Evolutionary conservation across 2,797 vertebrate genomes (phyloP).

Genomic region (Borostomias antarcticus): DNA sequence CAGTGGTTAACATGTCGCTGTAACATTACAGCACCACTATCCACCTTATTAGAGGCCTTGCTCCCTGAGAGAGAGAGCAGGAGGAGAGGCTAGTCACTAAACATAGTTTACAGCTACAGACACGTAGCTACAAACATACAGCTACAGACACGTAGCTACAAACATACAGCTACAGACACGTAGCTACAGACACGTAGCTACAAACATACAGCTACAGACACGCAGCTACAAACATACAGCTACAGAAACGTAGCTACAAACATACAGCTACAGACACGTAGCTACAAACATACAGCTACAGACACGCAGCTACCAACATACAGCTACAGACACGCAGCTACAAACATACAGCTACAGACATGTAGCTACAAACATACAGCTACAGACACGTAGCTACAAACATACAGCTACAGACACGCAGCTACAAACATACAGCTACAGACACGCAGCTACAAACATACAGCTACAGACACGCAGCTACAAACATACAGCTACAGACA

Average conservation of each 20-base stretch:
- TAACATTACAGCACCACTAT: constrained; percentile 1
- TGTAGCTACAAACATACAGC: background rate
- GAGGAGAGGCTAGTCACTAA: background rate
- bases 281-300: background rate
- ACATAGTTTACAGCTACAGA: background rate
- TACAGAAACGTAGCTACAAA: background rate
- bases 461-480: background rate
- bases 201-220: background rate
- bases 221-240: background rate
- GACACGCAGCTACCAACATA: background rate
- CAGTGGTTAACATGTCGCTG: background rate
- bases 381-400: background rate
- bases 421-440: background rate
- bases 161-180: background rate
- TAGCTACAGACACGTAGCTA: too few species aligned
- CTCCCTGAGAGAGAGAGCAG: background rate
- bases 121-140: background rate
- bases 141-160: background rate
- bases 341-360: background rate
- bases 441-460: background rate
- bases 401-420: background rate
- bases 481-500: background rate
- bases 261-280: background rate
- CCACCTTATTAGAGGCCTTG: background rate
- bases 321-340: background rate